A percentile compares a stretch with the other conserved stretches of the same genome.
Conservation (phyloP, 2,888 invertebrate species). For the Leptinotarsa peninsularis region DNA sequence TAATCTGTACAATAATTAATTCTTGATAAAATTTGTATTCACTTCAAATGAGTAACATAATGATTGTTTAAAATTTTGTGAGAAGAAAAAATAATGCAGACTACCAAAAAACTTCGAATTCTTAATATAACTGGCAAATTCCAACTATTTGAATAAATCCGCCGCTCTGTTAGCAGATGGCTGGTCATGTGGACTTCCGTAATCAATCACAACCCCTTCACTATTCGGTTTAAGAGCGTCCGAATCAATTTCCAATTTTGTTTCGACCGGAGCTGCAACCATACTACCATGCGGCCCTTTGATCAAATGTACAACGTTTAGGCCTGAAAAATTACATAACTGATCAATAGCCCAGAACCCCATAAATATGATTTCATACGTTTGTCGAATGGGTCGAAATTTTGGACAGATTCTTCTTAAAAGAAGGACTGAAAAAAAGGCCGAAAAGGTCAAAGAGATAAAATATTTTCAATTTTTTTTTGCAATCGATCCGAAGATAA, state of each 20-base stretch:
- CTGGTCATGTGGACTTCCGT: conserved; percentile 58
- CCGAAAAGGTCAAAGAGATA: too few relatives aligned
- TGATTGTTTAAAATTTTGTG: too few relatives aligned
- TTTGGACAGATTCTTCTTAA: background rate
- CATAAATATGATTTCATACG: background rate
- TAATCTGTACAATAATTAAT: conserved; percentile 32
- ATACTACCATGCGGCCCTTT: conserved; percentile 71
- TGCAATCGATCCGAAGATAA: too few relatives aligned
- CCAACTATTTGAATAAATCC: conserved; percentile 39
- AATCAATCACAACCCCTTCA: conserved; percentile 72
- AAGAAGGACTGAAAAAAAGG: too few relatives aligned
- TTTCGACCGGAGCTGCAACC: conserved; percentile 68
- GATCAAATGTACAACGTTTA: conserved; percentile 65
- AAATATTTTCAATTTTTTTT: too few relatives aligned
- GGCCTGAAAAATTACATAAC: conserved; percentile 39
- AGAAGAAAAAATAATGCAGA: conserved; percentile 20
- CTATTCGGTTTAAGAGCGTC: conserved; percentile 72
- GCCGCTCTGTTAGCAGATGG: conserved; percentile 29
- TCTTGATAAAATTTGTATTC: background rate
- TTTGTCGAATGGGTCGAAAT: background rate
- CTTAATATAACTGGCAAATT: background rate
- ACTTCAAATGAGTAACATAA: background rate
- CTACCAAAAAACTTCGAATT: conserved; percentile 12
- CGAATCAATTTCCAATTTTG: conserved; percentile 72
- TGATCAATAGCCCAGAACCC: background rate